phyloP scores from a whole-genome alignment of 2,113 vertebrate species.

The Castor canadensis region DNA sequence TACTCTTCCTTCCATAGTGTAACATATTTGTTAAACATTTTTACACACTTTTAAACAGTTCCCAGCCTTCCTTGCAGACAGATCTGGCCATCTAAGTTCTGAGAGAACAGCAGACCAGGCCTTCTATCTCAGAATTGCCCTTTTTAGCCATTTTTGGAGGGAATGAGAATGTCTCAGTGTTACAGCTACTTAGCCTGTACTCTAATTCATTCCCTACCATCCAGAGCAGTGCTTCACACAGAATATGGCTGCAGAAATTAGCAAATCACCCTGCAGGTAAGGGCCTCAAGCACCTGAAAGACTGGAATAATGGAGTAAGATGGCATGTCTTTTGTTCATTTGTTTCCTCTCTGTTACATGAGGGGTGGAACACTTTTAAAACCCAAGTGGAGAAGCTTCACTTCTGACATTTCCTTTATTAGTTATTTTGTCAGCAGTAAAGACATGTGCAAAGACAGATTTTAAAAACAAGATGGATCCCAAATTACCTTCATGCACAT shows the following conservation, averaged over 20 bases:
- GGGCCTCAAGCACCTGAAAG: not conserved
- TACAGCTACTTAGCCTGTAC: not conserved
- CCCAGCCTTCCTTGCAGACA: not conserved
- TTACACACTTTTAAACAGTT: not conserved
- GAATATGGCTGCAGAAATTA: not conserved
- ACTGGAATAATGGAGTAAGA: not conserved
- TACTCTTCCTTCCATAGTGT: not conserved
- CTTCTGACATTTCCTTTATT: not conserved
- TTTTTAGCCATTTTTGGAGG: not conserved
- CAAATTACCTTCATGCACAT: not conserved
- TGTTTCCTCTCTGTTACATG: not conserved
- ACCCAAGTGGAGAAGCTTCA: not conserved
- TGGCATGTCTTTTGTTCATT: not conserved
- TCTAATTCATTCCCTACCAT: not conserved
- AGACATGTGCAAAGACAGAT: not conserved
- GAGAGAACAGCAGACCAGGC: not conserved
- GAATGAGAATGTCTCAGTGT: not conserved
- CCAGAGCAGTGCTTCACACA: not conserved
- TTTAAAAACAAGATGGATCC: not conserved
- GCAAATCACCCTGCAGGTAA: not conserved
- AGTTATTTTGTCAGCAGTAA: not conserved
- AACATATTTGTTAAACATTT: not conserved
- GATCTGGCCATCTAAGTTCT: not conserved
- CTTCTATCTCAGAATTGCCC: not conserved
- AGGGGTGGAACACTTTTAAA: not conserved